A percentile compares a stretch with the other conserved stretches of the same genome.
These are phyloP conservation scores for Mamestra brassicae DNA, from an alignment of 2,888 invertebrate species.

Conservation along the genomic window DNA sequence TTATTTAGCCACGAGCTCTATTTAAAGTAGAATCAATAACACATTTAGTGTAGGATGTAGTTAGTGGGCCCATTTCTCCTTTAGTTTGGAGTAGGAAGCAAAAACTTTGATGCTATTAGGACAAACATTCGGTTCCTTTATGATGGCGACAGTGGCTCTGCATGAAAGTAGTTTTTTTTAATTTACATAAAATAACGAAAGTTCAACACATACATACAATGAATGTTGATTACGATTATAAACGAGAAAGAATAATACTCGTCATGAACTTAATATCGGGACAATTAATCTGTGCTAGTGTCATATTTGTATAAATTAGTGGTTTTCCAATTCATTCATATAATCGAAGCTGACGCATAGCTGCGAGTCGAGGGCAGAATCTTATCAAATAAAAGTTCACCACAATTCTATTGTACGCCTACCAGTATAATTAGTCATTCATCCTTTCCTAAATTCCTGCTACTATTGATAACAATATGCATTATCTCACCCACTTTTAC, in stretches of 20 bases:
- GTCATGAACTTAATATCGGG: not conserved
- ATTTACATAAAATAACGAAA: not conserved
- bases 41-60: constrained; percentile 1
- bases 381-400: constrained; percentile 20
- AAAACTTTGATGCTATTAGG: not conserved
- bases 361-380: not conserved
- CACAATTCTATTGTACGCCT: not conserved
- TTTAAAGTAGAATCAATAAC: not conserved
- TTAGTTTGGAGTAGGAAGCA: constrained; percentile 10
- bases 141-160: not conserved
- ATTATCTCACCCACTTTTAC: not conserved
- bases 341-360: constrained; percentile 16
- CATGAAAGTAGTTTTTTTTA: not conserved
- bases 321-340: constrained; percentile 16
- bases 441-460: not conserved
- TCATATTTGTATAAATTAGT: not conserved
- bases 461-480: not conserved
- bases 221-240: not conserved
- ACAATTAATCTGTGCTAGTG: not conserved
- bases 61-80: constrained; percentile 1
- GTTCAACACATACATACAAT: no score
- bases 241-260: not conserved
- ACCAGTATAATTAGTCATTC: constrained; percentile 6
- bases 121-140: not conserved
- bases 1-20: no score